Evolutionary conservation across 2,888 invertebrate genomes (phyloP), one percentile per base, ranked within the genome.

Genomic region (Dorcus parallelipipedus): DNA sequence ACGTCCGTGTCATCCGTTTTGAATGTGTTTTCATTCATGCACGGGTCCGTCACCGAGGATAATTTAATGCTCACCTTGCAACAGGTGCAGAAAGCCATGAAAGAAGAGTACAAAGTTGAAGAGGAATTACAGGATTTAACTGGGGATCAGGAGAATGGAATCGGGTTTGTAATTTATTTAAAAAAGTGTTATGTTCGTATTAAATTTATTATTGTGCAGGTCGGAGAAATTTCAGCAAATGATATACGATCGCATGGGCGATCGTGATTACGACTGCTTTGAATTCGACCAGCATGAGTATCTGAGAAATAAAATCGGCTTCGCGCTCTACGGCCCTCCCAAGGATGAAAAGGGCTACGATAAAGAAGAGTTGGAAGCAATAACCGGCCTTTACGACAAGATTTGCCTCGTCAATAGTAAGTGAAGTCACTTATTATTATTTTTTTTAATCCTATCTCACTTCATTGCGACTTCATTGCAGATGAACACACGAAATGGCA

Each of bases 171-270:
- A 41, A 41, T 14, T 14, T 14, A 14, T 14, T 14, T 14, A 14
- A 14, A 14, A 14, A 14, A 14, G 14, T 14, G 14, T 14, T 14
- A 14, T 14, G 14, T 14, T 14, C 14, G 14, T 14, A 14, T 14
- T 14, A 1, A 14, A 33, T 48, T 6, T 43, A 33, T 55, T 49
- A 48, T 9, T 45, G 61, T 67, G 63, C 50, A 70, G 70, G 49
- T 68, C 74, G 2, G 54, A 56, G 49, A 64, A 68, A 52, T 74
- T 83, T 69, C 85, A 85, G 64, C 83, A 83, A 67, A 78, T 82
- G 59, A 84, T 84, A 76, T 83, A 78, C 69, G 83, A 85, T 71
- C 80, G 81, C 68, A 72, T 85, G 48, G 81, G 82, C 2, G 82
- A 84, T 60, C 79, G 82, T 65, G 84, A 84, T 72, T 76, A 70